These are phyloP conservation scores for Myopa tessellatipennis DNA, from an alignment of 2,888 invertebrate species.

Conservation along the genomic window DNA sequence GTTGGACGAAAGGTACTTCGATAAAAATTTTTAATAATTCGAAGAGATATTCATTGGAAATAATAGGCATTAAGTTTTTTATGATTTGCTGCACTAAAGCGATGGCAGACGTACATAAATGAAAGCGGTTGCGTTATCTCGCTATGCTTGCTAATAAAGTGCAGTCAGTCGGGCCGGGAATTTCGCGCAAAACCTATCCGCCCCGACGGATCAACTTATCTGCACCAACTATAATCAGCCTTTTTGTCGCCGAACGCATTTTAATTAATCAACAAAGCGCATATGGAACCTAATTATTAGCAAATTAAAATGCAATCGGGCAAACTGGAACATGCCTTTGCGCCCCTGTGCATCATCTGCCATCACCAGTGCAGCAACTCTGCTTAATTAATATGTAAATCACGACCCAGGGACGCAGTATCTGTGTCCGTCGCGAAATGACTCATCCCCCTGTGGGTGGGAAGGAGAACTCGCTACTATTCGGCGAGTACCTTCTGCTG, in stretches of 20 bases:
- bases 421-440: slow-evolving; percentile 1
- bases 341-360: not conserved
- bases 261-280: slow-evolving; percentile 26
- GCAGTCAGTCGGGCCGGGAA: too few relatives aligned
- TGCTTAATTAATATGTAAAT: not conserved
- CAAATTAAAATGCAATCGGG: slow-evolving; percentile 50
- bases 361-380: too few relatives aligned
- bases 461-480: not conserved
- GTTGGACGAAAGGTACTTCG: slow-evolving; percentile 39
- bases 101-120: too few relatives aligned
- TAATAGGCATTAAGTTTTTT: too few relatives aligned
- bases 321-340: not conserved
- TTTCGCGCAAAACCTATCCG: too few relatives aligned
- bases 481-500: too few relatives aligned
- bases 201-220: not conserved
- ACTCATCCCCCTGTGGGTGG: not conserved
- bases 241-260: slow-evolving; percentile 10
- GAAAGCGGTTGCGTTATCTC: too few relatives aligned
- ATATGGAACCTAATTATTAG: slow-evolving; percentile 46
- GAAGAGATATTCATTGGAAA: too few relatives aligned
- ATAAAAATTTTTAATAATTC: too few relatives aligned
- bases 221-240: not conserved
- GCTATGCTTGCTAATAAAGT: too few relatives aligned
- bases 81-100: too few relatives aligned
- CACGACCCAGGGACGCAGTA: not conserved